These are phyloP conservation scores for Wiebesia pumilae DNA, from an alignment of 1,140 invertebrate genomes.

Conservation along the genomic window DNA sequence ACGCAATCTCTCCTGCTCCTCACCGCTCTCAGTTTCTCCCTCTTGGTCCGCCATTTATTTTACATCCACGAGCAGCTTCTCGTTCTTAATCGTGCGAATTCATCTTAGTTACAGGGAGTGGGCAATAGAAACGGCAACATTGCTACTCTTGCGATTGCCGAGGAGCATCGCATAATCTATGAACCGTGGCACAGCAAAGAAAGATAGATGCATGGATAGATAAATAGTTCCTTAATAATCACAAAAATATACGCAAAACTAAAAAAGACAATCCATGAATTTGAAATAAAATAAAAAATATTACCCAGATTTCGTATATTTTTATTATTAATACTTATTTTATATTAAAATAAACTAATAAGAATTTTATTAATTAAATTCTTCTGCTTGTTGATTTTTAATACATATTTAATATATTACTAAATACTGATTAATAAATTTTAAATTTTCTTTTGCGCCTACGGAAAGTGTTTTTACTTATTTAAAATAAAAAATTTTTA, in stretches of 20 bases:
- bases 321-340: neutral
- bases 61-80: slow-evolving; percentile 44
- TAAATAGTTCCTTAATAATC: slow-evolving; percentile 43
- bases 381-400: neutral
- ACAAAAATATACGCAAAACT: neutral
- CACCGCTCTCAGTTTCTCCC: slow-evolving; percentile 24
- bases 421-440: too few relatives aligned
- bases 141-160: neutral
- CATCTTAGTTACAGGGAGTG: slow-evolving; percentile 60
- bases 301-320: neutral
- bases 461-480: too few relatives aligned
- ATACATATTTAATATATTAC: neutral
- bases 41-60: slow-evolving; percentile 24
- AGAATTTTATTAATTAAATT: neutral
- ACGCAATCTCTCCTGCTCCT: neutral
- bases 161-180: slow-evolving; percentile 45
- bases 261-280: neutral
- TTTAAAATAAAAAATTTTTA: too few relatives aligned
- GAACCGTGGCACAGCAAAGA: neutral
- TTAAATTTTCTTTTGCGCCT: too few relatives aligned
- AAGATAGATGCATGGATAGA: slow-evolving; percentile 22
- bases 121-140: neutral
- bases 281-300: neutral
- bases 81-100: slow-evolving; percentile 62
- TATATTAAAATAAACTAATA: neutral